Conservation (phyloP, 2,888 invertebrate genomes). For the Coenonympha glycerion region DNA sequence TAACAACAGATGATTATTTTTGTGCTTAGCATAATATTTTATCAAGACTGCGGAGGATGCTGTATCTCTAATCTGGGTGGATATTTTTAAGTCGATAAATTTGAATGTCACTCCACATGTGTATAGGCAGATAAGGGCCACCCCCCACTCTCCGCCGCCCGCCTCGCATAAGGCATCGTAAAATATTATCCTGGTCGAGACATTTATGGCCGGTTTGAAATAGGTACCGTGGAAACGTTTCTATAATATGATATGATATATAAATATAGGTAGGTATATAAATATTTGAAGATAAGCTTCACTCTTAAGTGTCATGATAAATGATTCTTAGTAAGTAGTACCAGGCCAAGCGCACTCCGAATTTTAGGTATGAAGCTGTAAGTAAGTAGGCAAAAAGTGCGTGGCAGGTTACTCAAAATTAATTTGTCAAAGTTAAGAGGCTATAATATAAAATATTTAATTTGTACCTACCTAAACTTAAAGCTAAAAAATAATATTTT, state of each 20-base stretch:
- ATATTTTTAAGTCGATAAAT: slow-evolving; percentile 73
- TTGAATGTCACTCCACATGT: slow-evolving; percentile 70
- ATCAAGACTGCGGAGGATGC: slow-evolving; percentile 38
- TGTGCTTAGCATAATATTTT: slow-evolving; percentile 17
- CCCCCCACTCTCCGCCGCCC: slow-evolving; percentile 44
- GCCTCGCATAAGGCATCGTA: slow-evolving; percentile 59
- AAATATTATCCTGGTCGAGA: slow-evolving; percentile 72
- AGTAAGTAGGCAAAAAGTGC: too few species aligned
- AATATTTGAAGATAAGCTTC: too few species aligned
- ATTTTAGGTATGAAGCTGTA: too few species aligned
- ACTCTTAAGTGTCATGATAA: slow-evolving; percentile 8
- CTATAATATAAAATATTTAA: too few species aligned
- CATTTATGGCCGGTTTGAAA: slow-evolving; percentile 67
- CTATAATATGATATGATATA: slow-evolving; percentile 42
- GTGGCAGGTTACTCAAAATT: too few species aligned
- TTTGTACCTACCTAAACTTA: too few species aligned
- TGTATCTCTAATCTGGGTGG: slow-evolving; percentile 69
- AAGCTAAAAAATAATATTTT: too few species aligned
- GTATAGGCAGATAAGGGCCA: slow-evolving; percentile 59
- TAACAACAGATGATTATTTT: slow-evolving; percentile 1
- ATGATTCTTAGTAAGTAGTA: too few species aligned
- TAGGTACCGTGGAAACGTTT: slow-evolving; percentile 64
- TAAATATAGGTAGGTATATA: slow-evolving; percentile 24
- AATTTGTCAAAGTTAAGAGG: too few species aligned
- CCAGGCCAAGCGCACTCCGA: too few species aligned